Evolutionary conservation across 2,888 invertebrate species (phyloP), one percentile per base, ranked within the genome.

Genomic region (Netelia melanura): DNA sequence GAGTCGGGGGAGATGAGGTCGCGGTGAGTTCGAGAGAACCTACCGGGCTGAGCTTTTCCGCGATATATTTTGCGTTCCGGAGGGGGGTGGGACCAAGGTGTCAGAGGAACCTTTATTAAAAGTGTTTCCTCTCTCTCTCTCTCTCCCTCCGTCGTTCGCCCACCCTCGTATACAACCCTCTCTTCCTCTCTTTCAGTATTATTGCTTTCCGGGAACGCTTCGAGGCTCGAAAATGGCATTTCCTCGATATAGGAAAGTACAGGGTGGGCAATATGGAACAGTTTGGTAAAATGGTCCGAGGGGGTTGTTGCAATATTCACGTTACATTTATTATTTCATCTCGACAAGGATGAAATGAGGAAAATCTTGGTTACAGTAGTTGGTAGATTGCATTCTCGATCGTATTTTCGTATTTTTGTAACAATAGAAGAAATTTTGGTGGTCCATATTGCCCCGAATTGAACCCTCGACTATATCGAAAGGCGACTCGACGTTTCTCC

Each of bases 121-220:
- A 91, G 89, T 89, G 88, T 89, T 91, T 61, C 44, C 61, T 44
- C 72, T 75, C 65, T 65, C 48, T 54, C 48, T 23, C 21, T 44
- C 25, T 54, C 54, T 54, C 11, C n/a, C 65, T 48, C 38, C 21
- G 6, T 48, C 65, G 17, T 58, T n/a, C 58, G 17, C 5, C 21
- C 9, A 9, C 58, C 9, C 58, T n/a, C 58, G 17, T 58, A 17
- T 3, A n/a, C 58, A 9, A 21, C 58, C 58, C 30, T 14, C 43
- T 43, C 25, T 17, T 17, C 23, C 70, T 71, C 25, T 64, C 30
- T 21, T 90, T 90, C 88, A 88, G 89, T 89, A 90, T 91, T 91
- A 90, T 91, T 91, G 90, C 91, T 91, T 90, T 90, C 88, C 89
- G 88, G 85, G 87, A 88, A 87, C 54, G 70, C 74, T 90, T 88